Evolutionary conservation across 2,888 invertebrate species (phyloP), one percentile per base, ranked within the genome.

Genomic region (Ypsolopha sequella): DNA sequence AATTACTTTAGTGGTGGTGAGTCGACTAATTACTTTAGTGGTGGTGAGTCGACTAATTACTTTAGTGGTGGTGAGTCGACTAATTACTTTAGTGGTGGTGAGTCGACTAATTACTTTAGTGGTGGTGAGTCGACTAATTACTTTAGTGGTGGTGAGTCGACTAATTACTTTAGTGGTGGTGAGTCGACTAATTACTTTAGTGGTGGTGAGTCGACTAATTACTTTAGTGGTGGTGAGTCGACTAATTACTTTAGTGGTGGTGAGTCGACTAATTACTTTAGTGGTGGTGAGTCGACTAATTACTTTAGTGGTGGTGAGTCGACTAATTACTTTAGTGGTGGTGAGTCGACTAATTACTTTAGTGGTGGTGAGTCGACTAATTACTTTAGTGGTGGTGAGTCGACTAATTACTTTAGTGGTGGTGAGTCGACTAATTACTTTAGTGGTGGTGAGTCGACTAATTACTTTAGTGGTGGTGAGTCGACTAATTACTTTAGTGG

Each of bases 291-390:
- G 41, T 13, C 13, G 47, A 36, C 47, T n/a, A n/a, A n/a, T n/a
- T n/a, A n/a, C 36, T 43, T 48, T 50, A 39, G 48, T 33, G 50
- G 50, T n/a, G n/a, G 43, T 36, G 49, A 14, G 41, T 13, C 13
- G 47, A 36, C 47, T n/a, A n/a, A n/a, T n/a, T n/a, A n/a, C 36
- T 43, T 48, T 50, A 39, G 48, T 33, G 50, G 50, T n/a, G n/a
- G 43, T 36, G 49, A 14, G 41, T 13, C 13, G 47, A 36, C 47
- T n/a, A n/a, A n/a, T n/a, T n/a, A n/a, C 36, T 43, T 48, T 50
- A 39, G 48, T 33, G 50, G 50, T n/a, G n/a, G 43, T 36, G 49
- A 14, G 41, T 13, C 13, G 47, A 36, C 47, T n/a, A n/a, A n/a
- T n/a, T n/a, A n/a, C 36, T 43, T 48, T 50, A 39, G 48, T 33